These are phyloP conservation scores for Cyprinus carpio DNA, from an alignment of 2,113 vertebrate genomes.

Conservation along the genomic window DNA sequence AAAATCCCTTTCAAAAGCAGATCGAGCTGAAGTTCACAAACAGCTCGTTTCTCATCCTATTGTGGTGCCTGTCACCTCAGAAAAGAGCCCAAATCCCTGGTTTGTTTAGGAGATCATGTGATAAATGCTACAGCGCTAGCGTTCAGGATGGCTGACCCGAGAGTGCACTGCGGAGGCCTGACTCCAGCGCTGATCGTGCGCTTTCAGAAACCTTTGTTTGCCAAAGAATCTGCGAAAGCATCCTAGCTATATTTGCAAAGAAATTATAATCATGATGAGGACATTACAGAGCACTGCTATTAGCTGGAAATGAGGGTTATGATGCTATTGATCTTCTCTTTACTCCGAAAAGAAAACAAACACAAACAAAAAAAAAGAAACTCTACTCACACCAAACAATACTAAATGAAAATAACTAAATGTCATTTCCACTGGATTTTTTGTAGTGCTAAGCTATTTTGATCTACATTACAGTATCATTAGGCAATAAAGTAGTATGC, in stretches of 20 bases:
- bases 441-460: neutral
- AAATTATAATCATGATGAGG: neutral
- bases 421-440: neutral
- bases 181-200: constrained; percentile 11
- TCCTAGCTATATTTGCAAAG: constrained; percentile 10
- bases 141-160: constrained; percentile 48
- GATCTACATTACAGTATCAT: neutral
- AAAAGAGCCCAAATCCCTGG: constrained; percentile 36
- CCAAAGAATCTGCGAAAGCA: constrained; percentile 14
- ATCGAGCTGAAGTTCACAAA: constrained; percentile 37
- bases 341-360: neutral
- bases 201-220: constrained; percentile 37
- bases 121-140: constrained; percentile 19
- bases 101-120: constrained; percentile 51
- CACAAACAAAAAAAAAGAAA: neutral
- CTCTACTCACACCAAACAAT: no score
- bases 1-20: constrained; percentile 43
- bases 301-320: neutral
- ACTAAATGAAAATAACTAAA: no score
- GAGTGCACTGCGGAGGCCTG: constrained; percentile 39
- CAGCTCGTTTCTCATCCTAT: constrained; percentile 48
- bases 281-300: neutral
- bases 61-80: constrained; percentile 45
- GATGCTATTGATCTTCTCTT: neutral
- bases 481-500: neutral